Evolutionary conservation across 2,888 invertebrate species (phyloP), one percentile per base, ranked within the genome.

Genomic region (Amaurobius ferox): DNA sequence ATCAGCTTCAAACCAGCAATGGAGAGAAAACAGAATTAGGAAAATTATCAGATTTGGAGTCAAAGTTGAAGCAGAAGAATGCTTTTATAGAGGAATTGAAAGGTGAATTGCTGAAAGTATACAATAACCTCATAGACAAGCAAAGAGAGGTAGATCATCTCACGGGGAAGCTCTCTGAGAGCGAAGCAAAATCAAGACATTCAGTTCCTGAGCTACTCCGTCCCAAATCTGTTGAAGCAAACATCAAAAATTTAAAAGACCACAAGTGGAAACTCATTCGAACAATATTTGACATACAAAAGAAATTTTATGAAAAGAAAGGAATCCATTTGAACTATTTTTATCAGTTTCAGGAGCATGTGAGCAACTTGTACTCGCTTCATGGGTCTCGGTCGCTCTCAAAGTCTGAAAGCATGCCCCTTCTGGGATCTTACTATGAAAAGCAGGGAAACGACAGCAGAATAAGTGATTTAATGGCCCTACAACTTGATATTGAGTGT

Each of bases 401-500:
- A 28, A 83, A 83, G 48, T 83, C 72, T 28, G 76, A 55, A 35
- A 83, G 83, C 32, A 71, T 70, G 7, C 83, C 83, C 7, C 13
- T 77, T 35, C 35, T 72, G 19, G 55, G 64, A 23, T 19, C 30
- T 19, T 23, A 13, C 23, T 1, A 3, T 23, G 19, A 5, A 23
- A 55, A 55, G 5, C 32, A n/a, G 16, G 44, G 30, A 28, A 44
- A 77, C 19, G 30, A 13, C 0, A n/a, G n/a, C n/a, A 23, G n/a
- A 66, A 16, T 19, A 16, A 66, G 35, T 1, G 19, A 19, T n/a
- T 29, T 77, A 5, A 28, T 72, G 16, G 83, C 64, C 16, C 30
- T 85, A 66, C 66, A 77, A 32, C 61, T 85, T 66, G 83, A 85
- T 67, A 77, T 85, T n/a, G 77, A 85, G 55, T 85, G 77, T 30